Evolutionary conservation across 2,797 vertebrate genomes (phyloP).

Genomic region (Enteromius paludinosus): DNA sequence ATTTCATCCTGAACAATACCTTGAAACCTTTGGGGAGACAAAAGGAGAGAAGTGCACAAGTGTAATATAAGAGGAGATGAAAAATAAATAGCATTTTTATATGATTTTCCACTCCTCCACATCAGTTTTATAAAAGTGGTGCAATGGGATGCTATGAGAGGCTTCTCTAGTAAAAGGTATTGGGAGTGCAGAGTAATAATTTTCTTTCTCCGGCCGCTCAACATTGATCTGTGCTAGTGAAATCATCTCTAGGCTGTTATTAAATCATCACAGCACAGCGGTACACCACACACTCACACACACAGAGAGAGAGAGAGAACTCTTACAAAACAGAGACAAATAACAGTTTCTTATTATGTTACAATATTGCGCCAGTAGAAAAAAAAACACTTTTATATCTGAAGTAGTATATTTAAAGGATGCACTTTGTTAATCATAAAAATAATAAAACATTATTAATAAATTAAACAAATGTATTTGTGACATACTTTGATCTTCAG

Average conservation of each 20-base stretch:
- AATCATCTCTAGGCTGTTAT: slow-evolving; percentile 55
- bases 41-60: slow-evolving; percentile 41
- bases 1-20: slow-evolving; percentile 44
- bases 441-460: background rate
- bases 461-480: background rate
- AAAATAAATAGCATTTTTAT: slow-evolving; percentile 64
- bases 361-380: background rate
- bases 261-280: slow-evolving; percentile 52
- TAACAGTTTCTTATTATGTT: slow-evolving; percentile 1
- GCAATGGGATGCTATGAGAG: slow-evolving; percentile 45
- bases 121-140: slow-evolving; percentile 56
- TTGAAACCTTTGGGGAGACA: slow-evolving; percentile 11
- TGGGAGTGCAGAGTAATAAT: slow-evolving; percentile 53
- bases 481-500: background rate
- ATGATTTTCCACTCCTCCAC: slow-evolving; percentile 54
- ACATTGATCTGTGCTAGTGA: slow-evolving; percentile 59
- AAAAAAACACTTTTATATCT: background rate
- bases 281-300: slow-evolving; percentile 35
- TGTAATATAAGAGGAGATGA: slow-evolving; percentile 53
- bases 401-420: background rate
- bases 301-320: background rate
- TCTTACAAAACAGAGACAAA: slow-evolving; percentile 6
- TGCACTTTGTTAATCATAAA: background rate
- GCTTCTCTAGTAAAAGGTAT: slow-evolving; percentile 38
- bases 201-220: slow-evolving; percentile 50